Percentiles rank a stretch among this genome's conserved stretches.
Conservation (phyloP, 1,140 invertebrate genomes). For the Chrysopa pallens region DNA sequence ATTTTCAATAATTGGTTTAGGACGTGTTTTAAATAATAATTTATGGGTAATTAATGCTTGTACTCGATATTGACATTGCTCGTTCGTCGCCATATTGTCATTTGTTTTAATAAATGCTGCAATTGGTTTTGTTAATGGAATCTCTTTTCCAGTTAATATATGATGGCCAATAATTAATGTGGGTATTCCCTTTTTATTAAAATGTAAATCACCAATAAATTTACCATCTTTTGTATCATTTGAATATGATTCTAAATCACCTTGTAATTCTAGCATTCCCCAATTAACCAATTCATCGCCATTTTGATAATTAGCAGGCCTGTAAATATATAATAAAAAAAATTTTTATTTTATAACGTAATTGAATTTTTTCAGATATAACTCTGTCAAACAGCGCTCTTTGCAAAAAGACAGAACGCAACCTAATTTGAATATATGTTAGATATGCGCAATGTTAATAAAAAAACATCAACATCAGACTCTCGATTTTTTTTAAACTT, state of each 20-base stretch:
- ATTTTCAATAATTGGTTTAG: conserved; percentile 54
- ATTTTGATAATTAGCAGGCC: conserved; percentile 2
- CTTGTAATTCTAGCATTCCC: conserved; percentile 72
- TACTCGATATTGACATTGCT: conserved; percentile 45
- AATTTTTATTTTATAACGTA: too few relatives aligned
- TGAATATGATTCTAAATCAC: conserved; percentile 52
- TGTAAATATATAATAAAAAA: neutral
- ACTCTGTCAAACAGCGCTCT: too few relatives aligned
- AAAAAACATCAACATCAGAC: too few relatives aligned
- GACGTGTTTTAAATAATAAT: conserved; percentile 71
- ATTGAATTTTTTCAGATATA: too few relatives aligned
- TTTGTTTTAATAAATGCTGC: conserved; percentile 8
- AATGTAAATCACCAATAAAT: conserved; percentile 68
- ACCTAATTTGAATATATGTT: too few relatives aligned
- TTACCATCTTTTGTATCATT: conserved; percentile 32
- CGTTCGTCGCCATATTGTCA: conserved; percentile 9
- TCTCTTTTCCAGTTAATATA: conserved; percentile 72
- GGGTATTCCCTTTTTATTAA: conserved; percentile 51
- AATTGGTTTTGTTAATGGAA: conserved; percentile 67
- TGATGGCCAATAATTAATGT: conserved; percentile 87
- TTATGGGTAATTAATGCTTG: conserved; percentile 69
- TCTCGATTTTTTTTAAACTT: too few relatives aligned
- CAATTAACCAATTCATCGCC: conserved; percentile 35
- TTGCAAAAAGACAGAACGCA: too few relatives aligned
- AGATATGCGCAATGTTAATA: too few relatives aligned